Evolutionary conservation across 1,140 invertebrate genomes (phyloP).

Genomic region (Sycobia sp.): DNA sequence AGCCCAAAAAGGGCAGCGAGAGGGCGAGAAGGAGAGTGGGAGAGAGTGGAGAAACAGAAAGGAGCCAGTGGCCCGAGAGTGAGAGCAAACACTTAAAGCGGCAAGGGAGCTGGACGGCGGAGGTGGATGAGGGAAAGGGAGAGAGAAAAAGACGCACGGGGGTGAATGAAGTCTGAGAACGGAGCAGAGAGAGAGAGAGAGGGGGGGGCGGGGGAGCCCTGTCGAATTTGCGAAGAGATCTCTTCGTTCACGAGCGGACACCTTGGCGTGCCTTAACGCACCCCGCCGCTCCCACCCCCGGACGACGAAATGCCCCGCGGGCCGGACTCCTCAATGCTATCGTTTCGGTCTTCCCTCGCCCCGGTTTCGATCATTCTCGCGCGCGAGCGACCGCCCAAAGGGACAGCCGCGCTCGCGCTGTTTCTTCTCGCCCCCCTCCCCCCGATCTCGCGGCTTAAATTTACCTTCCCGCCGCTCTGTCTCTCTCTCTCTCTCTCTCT

Average conservation of each 20-base stretch:
- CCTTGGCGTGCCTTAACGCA: slow-evolving; percentile 44
- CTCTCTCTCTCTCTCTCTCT: too few species aligned
- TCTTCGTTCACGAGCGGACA: slow-evolving; percentile 41
- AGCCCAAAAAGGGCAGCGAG: too few species aligned
- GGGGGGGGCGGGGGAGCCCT: slow-evolving; percentile 26
- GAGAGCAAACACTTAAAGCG: too few species aligned
- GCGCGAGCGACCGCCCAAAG: slow-evolving; percentile 33
- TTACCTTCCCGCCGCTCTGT: neutral
- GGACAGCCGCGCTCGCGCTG: slow-evolving; percentile 7
- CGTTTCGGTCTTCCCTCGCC: slow-evolving; percentile 31
- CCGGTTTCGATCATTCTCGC: slow-evolving; percentile 13
- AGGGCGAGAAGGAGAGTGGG: too few species aligned
- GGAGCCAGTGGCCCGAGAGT: too few species aligned
- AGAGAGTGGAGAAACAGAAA: too few species aligned
- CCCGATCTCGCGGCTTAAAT: neutral
- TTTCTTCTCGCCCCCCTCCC: neutral
- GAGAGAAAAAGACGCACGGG: too few species aligned
- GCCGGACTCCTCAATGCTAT: slow-evolving; percentile 41
- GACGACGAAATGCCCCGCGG: slow-evolving; percentile 40
- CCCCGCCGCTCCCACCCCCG: too few species aligned
- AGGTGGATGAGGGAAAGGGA: neutral
- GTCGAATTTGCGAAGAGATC: slow-evolving; percentile 41
- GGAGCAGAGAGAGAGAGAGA: neutral
- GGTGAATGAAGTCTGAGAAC: neutral
- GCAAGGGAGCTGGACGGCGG: too few species aligned